Evolutionary conservation across 2,113 vertebrate species (phyloP).

Genomic region (Gallinago undulata): DNA sequence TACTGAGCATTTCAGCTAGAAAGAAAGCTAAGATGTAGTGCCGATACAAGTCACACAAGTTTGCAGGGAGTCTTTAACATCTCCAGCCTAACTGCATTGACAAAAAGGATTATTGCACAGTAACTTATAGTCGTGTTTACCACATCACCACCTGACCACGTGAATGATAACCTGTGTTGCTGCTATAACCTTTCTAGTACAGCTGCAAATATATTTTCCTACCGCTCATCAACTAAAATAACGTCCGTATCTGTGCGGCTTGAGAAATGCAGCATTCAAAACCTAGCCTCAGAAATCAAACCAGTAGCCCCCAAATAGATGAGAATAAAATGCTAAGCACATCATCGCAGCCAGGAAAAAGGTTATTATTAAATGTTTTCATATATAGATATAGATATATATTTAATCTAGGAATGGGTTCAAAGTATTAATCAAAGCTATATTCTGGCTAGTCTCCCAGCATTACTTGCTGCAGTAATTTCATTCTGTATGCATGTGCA

Average conservation of each 20-base stretch:
- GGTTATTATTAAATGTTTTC: slow-evolving; percentile 68
- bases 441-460: slow-evolving; percentile 6
- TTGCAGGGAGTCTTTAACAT: neutral
- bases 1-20: neutral
- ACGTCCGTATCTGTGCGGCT: neutral
- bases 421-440: slow-evolving; percentile 61
- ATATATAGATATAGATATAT: neutral
- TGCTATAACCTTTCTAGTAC: neutral
- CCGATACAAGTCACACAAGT: neutral
- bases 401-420: slow-evolving; percentile 42
- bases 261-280: neutral
- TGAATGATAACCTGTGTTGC: neutral
- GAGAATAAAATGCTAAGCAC: slow-evolving; percentile 38
- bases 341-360: slow-evolving; percentile 4
- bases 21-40: neutral
- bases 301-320: neutral
- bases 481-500: neutral
- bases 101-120: neutral
- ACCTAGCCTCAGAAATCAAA: neutral
- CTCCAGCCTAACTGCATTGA: neutral
- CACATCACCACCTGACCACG: neutral
- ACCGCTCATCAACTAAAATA: neutral
- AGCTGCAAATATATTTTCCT: slow-evolving; percentile 8
- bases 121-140: neutral
- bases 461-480: slow-evolving; percentile 3